Evolutionary conservation across 2,888 invertebrate species (phyloP).

Genomic region (Acanthosepion lycidas): DNA sequence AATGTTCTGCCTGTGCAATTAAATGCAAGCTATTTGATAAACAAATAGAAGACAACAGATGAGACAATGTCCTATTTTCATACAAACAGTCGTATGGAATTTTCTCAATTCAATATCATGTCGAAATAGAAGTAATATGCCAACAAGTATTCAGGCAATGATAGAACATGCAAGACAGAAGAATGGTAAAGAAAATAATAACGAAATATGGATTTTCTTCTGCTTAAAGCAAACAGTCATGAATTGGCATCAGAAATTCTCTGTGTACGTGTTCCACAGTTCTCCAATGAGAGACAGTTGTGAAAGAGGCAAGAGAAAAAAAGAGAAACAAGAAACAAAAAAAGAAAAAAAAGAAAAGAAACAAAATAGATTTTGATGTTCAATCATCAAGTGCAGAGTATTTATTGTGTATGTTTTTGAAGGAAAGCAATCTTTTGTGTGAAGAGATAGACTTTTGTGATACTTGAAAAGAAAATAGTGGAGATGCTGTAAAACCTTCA

Average conservation of each 20-base stretch:
- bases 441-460: neutral
- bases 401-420: neutral
- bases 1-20: neutral
- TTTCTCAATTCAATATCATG: neutral
- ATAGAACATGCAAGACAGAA: neutral
- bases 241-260: slow-evolving; percentile 33
- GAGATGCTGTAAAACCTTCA: neutral
- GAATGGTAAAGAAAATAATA: neutral
- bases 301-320: neutral
- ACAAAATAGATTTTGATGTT: neutral
- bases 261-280: neutral
- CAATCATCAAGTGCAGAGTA: neutral
- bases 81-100: neutral
- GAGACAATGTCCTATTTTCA: neutral
- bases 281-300: neutral
- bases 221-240: slow-evolving; percentile 33
- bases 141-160: slow-evolving; percentile 4
- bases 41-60: neutral
- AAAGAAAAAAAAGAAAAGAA: neutral
- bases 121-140: neutral
- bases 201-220: neutral
- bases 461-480: too few species aligned
- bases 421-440: neutral
- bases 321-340: neutral
- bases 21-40: neutral